These are phyloP conservation scores for Etheostoma nigrum DNA, from an alignment of 2,797 vertebrate species.

Conservation along the genomic window DNA sequence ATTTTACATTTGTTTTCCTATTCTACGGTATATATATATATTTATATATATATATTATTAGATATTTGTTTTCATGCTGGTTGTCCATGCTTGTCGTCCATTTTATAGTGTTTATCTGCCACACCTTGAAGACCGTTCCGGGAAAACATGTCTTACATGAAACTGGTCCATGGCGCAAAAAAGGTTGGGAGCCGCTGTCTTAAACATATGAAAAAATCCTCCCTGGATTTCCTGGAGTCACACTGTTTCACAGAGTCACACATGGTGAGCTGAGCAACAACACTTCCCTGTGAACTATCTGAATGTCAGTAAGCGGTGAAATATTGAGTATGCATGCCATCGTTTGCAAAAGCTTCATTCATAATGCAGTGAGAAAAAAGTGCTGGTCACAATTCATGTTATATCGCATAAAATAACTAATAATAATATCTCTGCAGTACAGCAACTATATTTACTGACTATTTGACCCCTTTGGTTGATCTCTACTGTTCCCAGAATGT, in stretches of 20 bases:
- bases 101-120: no score
- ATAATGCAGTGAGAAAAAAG: slow-evolving; percentile 28
- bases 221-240: not conserved
- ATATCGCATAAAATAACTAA: slow-evolving; percentile 3
- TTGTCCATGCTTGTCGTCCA: no score
- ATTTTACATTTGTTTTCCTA: no score
- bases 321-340: slow-evolving; percentile 1
- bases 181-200: not conserved
- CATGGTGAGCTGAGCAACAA: not conserved
- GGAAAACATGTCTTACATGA: no score
- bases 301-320: not conserved
- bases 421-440: slow-evolving; percentile 6
- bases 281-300: slow-evolving; percentile 1
- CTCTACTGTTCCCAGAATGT: not conserved
- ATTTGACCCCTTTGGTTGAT: slow-evolving; percentile 1
- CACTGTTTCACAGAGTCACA: slow-evolving; percentile 14
- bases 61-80: no score
- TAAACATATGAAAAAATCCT: slow-evolving; percentile 24
- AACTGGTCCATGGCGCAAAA: no score
- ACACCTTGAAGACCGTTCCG: no score
- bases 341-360: slow-evolving; percentile 33
- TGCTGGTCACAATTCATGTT: not conserved
- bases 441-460: not conserved
- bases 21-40: no score
- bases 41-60: no score